Base-by-base conservation (phyloP, 2,888 invertebrate genomes). In the Lucinisca nassula region DNA sequence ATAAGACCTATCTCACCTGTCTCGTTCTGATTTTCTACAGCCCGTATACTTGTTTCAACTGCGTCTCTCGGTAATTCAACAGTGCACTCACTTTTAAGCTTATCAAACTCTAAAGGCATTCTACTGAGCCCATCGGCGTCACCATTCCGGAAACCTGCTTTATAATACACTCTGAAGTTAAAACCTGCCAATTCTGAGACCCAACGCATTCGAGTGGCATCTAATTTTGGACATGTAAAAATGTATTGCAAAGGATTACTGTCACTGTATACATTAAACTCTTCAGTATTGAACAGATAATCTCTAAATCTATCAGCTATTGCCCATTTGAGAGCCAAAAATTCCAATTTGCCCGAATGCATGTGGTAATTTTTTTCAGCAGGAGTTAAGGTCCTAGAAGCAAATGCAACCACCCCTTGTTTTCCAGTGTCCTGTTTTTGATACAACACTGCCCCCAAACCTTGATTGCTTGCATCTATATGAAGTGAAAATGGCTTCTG, bases 321-420 rank as follows among this genome's bases (percentile, higher is more conserved):
- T 12, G 82, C 76, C 87, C 85, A 90, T 58, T 76, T 75, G 4
- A 88, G 55, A 12, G 85, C 85, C n/a, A 88, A 49, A 37, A 90
- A 85, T 67, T 90, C 87, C 21, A 88, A 55, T 51, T 88, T 90
- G 10, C 87, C 83, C 17, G 85, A 90, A 27, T 88, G 90, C 27
- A 82, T 51, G 51, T 88, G 81, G 38, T 92, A 93, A 37, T 87
- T 91, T 37, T 81, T 80, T 51, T 93, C 92, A 17, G 92, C 80
- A 30, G 87, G 84, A 8, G 82, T 81, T 21, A 91, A 75, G 12
- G 92, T 89, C 17, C 91, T 82, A 0, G 92, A 92, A 0, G 81
- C 85, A 67, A 87, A 92, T 0, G 90, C 92, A 3, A 93, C 86
- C 0, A 90, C 91, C 8, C 55, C 76, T 30, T 85, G 81, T 45